Evolutionary conservation across 2,888 invertebrate species (phyloP), one percentile per base, ranked within the genome.

Genomic region (Nudaria mundana): DNA sequence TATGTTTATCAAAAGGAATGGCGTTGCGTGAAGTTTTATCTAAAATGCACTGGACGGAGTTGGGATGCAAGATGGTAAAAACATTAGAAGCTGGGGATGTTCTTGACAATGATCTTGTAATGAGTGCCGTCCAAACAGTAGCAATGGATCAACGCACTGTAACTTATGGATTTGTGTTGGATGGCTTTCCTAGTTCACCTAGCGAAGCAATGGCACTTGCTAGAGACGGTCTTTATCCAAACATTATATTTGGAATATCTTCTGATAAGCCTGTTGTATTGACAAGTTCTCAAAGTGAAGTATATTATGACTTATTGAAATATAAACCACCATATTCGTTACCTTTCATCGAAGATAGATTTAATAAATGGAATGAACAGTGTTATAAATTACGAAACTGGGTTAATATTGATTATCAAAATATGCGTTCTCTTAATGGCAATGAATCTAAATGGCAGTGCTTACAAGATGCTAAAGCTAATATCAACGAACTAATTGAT

Each of bases 151-250:
- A 82, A 34, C 79, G 79, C 35, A 74, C 81, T 6, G 57, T 76
- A 2, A 87, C 90, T 1, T 88, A 90, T 55, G 93, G 93, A n/a
- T 84, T 89, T 59, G 69, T 93, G 8, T 80, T 91, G 37, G 93
- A 93, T 62, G 93, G 92, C 1, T 91, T 92, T 67, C 93, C 92
- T 3, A 76, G 81, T 38, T 76, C 73, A 13, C 71, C 85, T n/a
- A 61, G 76, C 28, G 91, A 92, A 66, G 80, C 89, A 7, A 74
- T 78, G 50, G 78, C 87, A 52, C 66, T 93, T 12, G 71, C 76
- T 3, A 81, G 78, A 51, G 43, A 81, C 13, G 91, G 90, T 16
- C 59, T 93, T n/a, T 86, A 90, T 41, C 92, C 93, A 0, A 82
- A 88, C 65, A 63, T 92, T 30, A 74, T 92, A 3, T 73, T 93